Base-by-base conservation (phyloP, 1,140 invertebrate species). In the Sminthurides bifidus region DNA sequence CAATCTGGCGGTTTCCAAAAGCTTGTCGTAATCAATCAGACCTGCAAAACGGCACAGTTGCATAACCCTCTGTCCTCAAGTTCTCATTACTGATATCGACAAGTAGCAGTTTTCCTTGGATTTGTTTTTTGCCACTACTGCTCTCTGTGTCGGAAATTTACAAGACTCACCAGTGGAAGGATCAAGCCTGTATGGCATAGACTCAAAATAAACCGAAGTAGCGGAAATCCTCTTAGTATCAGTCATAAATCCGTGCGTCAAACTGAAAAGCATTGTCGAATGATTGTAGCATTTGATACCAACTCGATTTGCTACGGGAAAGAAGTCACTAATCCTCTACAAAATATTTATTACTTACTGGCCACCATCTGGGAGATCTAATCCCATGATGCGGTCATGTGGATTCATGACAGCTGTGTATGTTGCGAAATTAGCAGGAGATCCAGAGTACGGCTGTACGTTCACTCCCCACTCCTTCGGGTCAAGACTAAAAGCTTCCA, bases 401-500 rank as follows among this genome's bases (percentile, higher is more conserved):
- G 81, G 79, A 10, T 76, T 67, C 49, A 75, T 64, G 10, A 75
- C 45, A 12, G 68, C 71, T 24, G 80, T 80, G 66, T 82, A 83
- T 12, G 80, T 78, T 31, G 79, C 80, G 72, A 82, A 80, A 67
- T 83, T 82, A 3, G 81, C 81, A 26, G 80, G 79, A 17, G 76
- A 79, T 3, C 81, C 81, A 33, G 79, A 81, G 51, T 78, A 72
- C 3, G 80, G 75, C 67, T 83, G 81, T 3, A 83, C 81, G 70
- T 83, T 84, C 15, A 80, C 79, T 43, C 79, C 80, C 81, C 81
- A 83, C 56, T 78, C 69, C n/a, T 75, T 72, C 2, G 73, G 69
- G 58, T 76, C 71, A 12, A 81, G 67, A n/a, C 69, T 61, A 67
- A 76, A 83, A 3, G 76, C 73, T 64, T 76, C 69, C 46, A 82